These are phyloP conservation scores for Hylyphantes graminicola DNA, from an alignment of 1,140 invertebrate genomes.

Conservation along the genomic window DNA sequence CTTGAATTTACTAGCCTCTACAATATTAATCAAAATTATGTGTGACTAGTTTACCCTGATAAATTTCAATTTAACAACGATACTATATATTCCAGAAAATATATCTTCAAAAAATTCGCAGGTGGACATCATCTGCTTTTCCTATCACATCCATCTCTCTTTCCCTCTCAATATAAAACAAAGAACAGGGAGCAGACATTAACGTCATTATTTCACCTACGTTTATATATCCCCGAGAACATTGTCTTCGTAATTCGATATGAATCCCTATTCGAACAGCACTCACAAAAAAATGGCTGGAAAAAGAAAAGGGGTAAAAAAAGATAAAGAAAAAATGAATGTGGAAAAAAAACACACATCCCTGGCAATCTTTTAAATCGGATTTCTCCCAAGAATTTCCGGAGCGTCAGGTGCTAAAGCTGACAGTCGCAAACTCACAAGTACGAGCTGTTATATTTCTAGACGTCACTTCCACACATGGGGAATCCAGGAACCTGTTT, in stretches of 20 bases:
- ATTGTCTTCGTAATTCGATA: background rate
- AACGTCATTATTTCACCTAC: background rate
- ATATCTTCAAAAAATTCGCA: too few species aligned
- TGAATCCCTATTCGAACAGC: background rate
- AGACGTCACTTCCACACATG: conserved; percentile 1
- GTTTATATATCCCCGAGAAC: background rate
- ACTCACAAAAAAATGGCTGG: background rate
- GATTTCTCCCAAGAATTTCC: conserved; percentile 22
- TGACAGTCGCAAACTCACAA: conserved; percentile 25
- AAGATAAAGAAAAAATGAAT: background rate
- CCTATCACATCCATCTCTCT: too few species aligned
- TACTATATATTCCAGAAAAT: too few species aligned
- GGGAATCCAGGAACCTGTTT: too few species aligned
- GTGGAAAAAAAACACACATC: background rate
- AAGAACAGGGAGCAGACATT: background rate
- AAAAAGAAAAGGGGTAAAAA: background rate
- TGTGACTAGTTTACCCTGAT: too few species aligned
- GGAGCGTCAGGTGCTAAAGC: conserved; percentile 36
- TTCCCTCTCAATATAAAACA: too few species aligned
- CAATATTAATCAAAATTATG: too few species aligned
- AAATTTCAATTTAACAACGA: too few species aligned
- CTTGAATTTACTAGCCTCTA: too few species aligned
- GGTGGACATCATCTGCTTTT: too few species aligned
- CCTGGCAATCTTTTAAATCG: conserved; percentile 39
- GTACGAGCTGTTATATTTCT: background rate